These are phyloP conservation scores for Mactromeris polynyma DNA, from an alignment of 2,888 invertebrate genomes.

Conservation along the genomic window DNA sequence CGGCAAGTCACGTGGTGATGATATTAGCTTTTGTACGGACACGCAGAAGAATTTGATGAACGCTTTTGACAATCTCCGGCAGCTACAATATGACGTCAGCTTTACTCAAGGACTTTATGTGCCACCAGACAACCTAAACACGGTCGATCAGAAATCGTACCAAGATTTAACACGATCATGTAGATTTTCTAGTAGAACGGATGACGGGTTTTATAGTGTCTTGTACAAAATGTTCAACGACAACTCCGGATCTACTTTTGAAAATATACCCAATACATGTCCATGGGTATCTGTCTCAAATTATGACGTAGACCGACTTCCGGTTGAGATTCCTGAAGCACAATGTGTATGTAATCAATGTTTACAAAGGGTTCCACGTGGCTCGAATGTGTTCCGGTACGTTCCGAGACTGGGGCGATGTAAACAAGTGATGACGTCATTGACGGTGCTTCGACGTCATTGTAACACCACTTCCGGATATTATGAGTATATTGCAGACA, in stretches of 20 bases:
- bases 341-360: constrained; percentile 23
- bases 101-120: not conserved
- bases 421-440: constrained; percentile 26
- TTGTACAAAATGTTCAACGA: not conserved
- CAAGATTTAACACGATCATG: not conserved
- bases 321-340: constrained; percentile 16
- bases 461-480: constrained; percentile 1
- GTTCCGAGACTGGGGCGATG: constrained; percentile 30
- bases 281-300: constrained; percentile 28
- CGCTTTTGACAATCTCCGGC: not conserved
- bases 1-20: not conserved
- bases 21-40: not conserved
- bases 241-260: not conserved
- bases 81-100: not conserved
- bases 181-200: not conserved
- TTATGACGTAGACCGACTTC: constrained; percentile 30
- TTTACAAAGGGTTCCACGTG: not conserved
- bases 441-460: constrained; percentile 19
- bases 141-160: constrained; percentile 2
- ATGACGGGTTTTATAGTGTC: not conserved
- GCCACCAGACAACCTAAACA: not conserved
- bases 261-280: not conserved
- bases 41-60: not conserved
- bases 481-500: constrained; percentile 27
- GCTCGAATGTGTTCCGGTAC: not conserved